phyloP scores from a whole-genome alignment of 1,140 invertebrate species.

The Sinonovacula constricta region DNA sequence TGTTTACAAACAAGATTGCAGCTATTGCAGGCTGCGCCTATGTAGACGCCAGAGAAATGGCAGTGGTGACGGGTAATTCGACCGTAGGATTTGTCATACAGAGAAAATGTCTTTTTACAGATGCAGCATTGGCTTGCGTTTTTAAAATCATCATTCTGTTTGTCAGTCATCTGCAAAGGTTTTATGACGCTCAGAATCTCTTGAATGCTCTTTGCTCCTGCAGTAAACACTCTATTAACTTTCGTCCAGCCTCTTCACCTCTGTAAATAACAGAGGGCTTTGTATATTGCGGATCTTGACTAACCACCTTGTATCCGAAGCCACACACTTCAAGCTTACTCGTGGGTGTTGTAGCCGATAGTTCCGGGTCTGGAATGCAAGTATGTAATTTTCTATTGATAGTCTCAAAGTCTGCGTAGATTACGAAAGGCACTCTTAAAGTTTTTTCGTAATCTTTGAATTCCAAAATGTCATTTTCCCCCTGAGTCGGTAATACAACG shows the following conservation, averaged over 20 bases:
- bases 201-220: conserved; percentile 5
- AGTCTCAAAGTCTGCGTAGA: too few relatives aligned
- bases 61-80: conserved; percentile 20
- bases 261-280: conserved; percentile 28
- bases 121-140: conserved; percentile 1
- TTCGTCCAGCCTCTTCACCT: conserved; percentile 12
- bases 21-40: conserved; percentile 18
- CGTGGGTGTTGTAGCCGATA: conserved; percentile 5
- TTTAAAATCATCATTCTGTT: conserved; percentile 15
- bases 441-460: conserved; percentile 18
- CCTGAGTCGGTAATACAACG: too few relatives aligned
- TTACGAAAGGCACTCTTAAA: background rate
- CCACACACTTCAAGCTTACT: conserved; percentile 12
- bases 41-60: conserved; percentile 35
- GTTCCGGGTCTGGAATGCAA: background rate
- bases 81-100: background rate
- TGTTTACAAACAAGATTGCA: conserved; percentile 37
- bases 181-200: conserved; percentile 6
- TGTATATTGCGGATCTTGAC: conserved; percentile 7
- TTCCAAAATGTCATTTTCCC: too few relatives aligned
- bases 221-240: conserved; percentile 20
- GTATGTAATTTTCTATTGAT: conserved; percentile 2
- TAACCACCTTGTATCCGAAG: conserved; percentile 20
- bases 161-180: background rate
- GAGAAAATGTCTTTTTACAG: conserved; percentile 43